These are phyloP conservation scores for Dyspetes luteomarginatus DNA, from an alignment of 2,888 invertebrate species.

Conservation along the genomic window DNA sequence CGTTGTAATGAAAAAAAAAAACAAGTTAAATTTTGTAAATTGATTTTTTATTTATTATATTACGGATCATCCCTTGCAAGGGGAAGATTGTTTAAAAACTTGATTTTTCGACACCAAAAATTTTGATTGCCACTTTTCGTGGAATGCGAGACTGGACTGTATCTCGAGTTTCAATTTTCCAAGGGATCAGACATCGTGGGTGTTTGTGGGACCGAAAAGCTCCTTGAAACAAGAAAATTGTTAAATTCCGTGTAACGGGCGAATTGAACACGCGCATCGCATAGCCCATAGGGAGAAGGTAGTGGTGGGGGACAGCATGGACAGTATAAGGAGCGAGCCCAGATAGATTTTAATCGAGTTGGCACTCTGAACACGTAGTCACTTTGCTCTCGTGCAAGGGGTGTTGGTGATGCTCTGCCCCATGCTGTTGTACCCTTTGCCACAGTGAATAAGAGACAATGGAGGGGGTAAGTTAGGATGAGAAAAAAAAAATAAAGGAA, in stretches of 20 bases:
- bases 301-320: neutral
- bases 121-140: neutral
- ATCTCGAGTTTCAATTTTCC: neutral
- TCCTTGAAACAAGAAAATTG: slow-evolving; percentile 71
- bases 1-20: too few relatives aligned
- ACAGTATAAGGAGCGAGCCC: slow-evolving; percentile 36
- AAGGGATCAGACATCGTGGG: neutral
- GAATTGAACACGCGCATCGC: slow-evolving; percentile 62
- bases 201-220: neutral
- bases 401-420: slow-evolving; percentile 49
- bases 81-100: neutral
- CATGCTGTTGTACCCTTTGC: slow-evolving; percentile 26
- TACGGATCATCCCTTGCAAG: too few relatives aligned
- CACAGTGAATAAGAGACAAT: slow-evolving; percentile 21
- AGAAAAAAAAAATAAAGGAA: slow-evolving; percentile 3
- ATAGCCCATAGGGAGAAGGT: slow-evolving; percentile 23
- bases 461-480: neutral
- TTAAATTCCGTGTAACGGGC: slow-evolving; percentile 76
- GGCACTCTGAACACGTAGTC: slow-evolving; percentile 80
- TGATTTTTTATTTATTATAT: too few relatives aligned
- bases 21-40: too few relatives aligned
- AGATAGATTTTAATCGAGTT: slow-evolving; percentile 82
- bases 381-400: slow-evolving; percentile 74
- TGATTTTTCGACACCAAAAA: too few relatives aligned
- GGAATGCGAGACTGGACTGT: neutral